Percentiles rank a stretch among this genome's conserved stretches.
These are phyloP conservation scores for Euura saliciscinereae DNA, from an alignment of 1,140 invertebrate genomes.

Conservation along the genomic window DNA sequence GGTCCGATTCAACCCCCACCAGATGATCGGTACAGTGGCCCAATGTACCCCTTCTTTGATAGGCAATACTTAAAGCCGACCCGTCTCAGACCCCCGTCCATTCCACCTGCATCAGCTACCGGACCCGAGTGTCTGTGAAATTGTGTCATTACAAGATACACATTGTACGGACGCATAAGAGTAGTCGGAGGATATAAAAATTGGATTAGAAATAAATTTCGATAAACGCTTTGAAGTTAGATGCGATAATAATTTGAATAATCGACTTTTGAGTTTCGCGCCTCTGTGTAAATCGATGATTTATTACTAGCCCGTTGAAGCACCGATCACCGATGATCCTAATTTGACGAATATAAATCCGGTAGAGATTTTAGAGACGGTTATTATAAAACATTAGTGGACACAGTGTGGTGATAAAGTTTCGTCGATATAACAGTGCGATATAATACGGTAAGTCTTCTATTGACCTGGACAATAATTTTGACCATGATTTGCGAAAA, in stretches of 20 bases:
- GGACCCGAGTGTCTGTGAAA: slow-evolving; percentile 34
- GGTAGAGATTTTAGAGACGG: no score
- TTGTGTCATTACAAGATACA: neutral
- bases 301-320: no score
- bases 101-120: slow-evolving; percentile 54
- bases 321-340: no score
- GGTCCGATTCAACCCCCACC: slow-evolving; percentile 29
- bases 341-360: no score
- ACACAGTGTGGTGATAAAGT: neutral
- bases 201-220: no score
- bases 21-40: slow-evolving; percentile 13
- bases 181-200: no score
- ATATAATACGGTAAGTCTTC: neutral
- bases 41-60: slow-evolving; percentile 45
- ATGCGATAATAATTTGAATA: no score
- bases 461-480: neutral
- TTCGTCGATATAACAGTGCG: neutral
- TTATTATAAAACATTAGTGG: neutral
- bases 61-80: slow-evolving; percentile 55
- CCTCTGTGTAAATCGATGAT: no score
- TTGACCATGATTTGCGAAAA: no score
- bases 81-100: slow-evolving; percentile 48
- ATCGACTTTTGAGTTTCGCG: no score
- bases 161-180: neutral
- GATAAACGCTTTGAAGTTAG: no score